These are phyloP conservation scores for Barnardius zonarius DNA, from an alignment of 2,113 vertebrate species.

Conservation along the genomic window DNA sequence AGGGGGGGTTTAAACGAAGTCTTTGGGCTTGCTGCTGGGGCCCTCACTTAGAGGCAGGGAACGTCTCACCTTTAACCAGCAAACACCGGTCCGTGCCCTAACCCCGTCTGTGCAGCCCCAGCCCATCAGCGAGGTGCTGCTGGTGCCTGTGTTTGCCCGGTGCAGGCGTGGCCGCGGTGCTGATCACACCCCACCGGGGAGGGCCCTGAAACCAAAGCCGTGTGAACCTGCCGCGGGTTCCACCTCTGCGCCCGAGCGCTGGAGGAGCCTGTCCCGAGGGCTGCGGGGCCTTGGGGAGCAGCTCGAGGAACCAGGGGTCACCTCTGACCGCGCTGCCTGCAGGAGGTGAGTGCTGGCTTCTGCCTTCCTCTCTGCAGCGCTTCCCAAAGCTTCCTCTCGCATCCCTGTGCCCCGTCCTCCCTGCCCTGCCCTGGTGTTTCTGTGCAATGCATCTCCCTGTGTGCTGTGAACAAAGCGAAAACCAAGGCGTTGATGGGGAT, in stretches of 20 bases:
- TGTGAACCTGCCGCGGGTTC: not conserved
- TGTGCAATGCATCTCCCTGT: not conserved
- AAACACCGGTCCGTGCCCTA: fast-evolving
- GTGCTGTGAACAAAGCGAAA: fast-evolving
- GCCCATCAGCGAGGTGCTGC: not conserved
- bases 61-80: not conserved
- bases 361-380: not conserved
- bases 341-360: constrained; percentile 36
- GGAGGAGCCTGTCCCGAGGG: not conserved
- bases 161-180: not conserved
- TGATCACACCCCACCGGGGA: not conserved
- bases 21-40: not conserved
- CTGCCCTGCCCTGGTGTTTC: fast-evolving
- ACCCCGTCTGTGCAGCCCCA: not conserved
- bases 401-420: not conserved
- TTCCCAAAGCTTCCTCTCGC: not conserved
- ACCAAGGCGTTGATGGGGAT: not conserved
- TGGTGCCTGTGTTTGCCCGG: not conserved
- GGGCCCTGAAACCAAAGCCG: constrained; percentile 50
- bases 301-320: not conserved
- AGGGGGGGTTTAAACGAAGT: not conserved
- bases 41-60: not conserved
- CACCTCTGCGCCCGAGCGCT: constrained; percentile 15
- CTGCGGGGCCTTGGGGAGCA: not conserved
- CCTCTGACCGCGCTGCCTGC: not conserved